phyloP scores from a whole-genome alignment of 2,888 invertebrate genomes.

The Zaprionus obscuricornis region DNA sequence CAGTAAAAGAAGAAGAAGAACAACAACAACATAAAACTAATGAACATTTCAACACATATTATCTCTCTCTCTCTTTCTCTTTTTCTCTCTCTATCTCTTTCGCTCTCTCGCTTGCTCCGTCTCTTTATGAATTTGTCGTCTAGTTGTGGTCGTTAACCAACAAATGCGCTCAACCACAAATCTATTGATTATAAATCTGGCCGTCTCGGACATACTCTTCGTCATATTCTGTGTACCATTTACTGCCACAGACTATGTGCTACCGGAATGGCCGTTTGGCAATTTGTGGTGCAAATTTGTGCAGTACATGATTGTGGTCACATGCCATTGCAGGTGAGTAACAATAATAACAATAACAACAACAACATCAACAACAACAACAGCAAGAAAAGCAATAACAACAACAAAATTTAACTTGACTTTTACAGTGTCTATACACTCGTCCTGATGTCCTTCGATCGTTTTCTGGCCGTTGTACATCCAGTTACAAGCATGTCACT shows the following conservation, averaged over 20 bases:
- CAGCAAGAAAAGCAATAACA: no score
- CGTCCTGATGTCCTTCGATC: slow-evolving; percentile 96
- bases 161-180: slow-evolving; percentile 97
- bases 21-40: no score
- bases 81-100: no score
- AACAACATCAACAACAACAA: background rate
- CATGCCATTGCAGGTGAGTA: slow-evolving; percentile 89
- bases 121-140: slow-evolving; percentile 32
- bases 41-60: no score
- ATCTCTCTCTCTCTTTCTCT: no score
- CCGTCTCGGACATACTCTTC: slow-evolving; percentile 95
- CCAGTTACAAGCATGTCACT: slow-evolving; percentile 94
- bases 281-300: slow-evolving; percentile 93
- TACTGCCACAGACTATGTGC: slow-evolving; percentile 94
- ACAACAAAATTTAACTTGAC: no score
- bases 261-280: slow-evolving; percentile 95
- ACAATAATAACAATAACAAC: background rate
- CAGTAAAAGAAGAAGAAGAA: no score
- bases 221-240: slow-evolving; percentile 97
- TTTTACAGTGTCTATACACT: slow-evolving; percentile 92
- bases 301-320: slow-evolving; percentile 95
- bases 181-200: slow-evolving; percentile 94
- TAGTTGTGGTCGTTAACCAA: slow-evolving; percentile 93
- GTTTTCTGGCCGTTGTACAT: slow-evolving; percentile 96
- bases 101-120: no score